Evolutionary conservation across 2,797 vertebrate species (phyloP).

Genomic region (Bryconaethiops microstoma): DNA sequence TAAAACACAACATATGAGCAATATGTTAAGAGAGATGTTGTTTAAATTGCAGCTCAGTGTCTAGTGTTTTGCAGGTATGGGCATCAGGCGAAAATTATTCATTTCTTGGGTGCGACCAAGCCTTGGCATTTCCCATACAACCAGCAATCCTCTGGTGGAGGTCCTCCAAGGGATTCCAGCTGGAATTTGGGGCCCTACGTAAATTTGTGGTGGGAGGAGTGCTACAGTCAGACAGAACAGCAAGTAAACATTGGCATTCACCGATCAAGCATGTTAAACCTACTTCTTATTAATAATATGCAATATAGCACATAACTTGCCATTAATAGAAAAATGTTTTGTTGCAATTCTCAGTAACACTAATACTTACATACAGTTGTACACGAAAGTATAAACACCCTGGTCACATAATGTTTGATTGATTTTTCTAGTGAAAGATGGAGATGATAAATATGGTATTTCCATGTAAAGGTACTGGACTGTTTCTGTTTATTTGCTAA

Average conservation of each 20-base stretch:
- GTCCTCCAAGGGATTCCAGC: slow-evolving; percentile 53
- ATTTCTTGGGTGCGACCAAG: slow-evolving; percentile 82
- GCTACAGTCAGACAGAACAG: slow-evolving; percentile 61
- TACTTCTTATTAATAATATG: background rate
- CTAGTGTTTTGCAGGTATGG: slow-evolving; percentile 74
- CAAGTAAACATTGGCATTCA: slow-evolving; percentile 52
- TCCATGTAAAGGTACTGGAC: too few relatives aligned
- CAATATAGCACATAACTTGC: too few relatives aligned
- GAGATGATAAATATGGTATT: too few relatives aligned
- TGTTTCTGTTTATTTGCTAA: too few relatives aligned
- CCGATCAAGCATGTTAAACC: background rate
- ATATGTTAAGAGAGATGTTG: background rate
- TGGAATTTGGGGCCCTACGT: slow-evolving; percentile 69
- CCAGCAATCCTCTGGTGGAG: slow-evolving; percentile 57
- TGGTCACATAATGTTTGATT: too few relatives aligned
- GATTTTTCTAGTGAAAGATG: too few relatives aligned
- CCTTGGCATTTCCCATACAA: slow-evolving; percentile 79
- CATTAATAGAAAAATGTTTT: too few relatives aligned
- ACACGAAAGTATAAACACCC: too few relatives aligned
- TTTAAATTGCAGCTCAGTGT: background rate
- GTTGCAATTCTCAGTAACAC: too few relatives aligned
- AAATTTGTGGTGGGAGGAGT: slow-evolving; percentile 84
- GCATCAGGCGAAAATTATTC: slow-evolving; percentile 81
- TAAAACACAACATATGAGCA: background rate
- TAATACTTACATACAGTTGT: too few relatives aligned